Conservation (phyloP, 2,888 invertebrate species). For the Leucophenga maculata region DNA sequence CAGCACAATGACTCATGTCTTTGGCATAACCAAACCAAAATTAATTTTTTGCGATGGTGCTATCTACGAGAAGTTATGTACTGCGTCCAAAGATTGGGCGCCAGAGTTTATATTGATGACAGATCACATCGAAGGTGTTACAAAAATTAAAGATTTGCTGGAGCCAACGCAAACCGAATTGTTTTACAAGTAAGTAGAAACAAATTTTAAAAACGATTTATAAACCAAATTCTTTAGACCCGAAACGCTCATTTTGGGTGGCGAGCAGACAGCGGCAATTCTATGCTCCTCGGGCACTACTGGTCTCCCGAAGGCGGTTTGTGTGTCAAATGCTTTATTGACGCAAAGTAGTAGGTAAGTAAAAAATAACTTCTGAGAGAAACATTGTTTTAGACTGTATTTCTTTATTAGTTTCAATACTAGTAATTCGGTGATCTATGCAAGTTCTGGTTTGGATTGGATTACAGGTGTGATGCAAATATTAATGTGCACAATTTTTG, state of each 20-base stretch:
- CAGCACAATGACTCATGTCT: constrained; percentile 30
- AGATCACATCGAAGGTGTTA: constrained; percentile 39
- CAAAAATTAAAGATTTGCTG: constrained; percentile 41
- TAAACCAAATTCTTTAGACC: constrained; percentile 38
- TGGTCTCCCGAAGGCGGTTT: constrained; percentile 56
- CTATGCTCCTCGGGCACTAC: constrained; percentile 60
- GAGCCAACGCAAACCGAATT: constrained; percentile 44
- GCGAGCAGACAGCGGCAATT: constrained; percentile 50
- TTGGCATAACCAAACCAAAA: constrained; percentile 48
- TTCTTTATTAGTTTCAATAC: not conserved
- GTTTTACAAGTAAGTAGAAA: constrained; percentile 41
- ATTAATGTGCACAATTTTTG: constrained; percentile 29
- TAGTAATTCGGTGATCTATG: constrained; percentile 36
- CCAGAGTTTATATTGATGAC: constrained; percentile 41
- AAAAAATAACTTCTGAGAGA: not conserved
- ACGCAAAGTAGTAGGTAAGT: constrained; percentile 28
- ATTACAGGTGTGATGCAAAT: constrained; percentile 42
- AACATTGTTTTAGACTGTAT: not conserved
- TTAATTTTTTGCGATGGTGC: constrained; percentile 55
- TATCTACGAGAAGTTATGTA: constrained; percentile 41
- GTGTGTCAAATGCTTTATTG: constrained; percentile 43
- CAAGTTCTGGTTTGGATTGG: constrained; percentile 53
- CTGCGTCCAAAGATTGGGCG: constrained; percentile 42
- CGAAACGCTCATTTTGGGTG: constrained; percentile 37
- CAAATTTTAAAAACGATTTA: not conserved